These are phyloP conservation scores for Sebastiscus albofasciatus DNA, from an alignment of 2,797 vertebrate species.

Conservation along the genomic window DNA sequence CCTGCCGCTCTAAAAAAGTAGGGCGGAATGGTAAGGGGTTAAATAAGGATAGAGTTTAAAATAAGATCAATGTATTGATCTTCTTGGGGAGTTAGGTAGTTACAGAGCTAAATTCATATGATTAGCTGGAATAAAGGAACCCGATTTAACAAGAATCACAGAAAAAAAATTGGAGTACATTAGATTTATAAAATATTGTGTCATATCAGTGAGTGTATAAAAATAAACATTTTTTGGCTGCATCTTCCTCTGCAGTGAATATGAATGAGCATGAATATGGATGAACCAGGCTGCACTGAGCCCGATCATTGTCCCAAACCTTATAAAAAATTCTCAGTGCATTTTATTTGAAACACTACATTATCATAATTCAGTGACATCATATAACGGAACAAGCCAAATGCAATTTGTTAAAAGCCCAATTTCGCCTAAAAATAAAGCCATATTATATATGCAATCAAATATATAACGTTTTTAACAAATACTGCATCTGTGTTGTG, in stretches of 20 bases:
- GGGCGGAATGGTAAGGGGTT: neutral
- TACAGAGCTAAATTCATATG: no score
- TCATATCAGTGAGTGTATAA: neutral
- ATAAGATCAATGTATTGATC: neutral
- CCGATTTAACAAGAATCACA: neutral
- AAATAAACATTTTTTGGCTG: neutral
- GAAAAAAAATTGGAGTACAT: neutral
- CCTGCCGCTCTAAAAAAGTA: no score
- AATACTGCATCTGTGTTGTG: neutral
- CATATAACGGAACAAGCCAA: neutral
- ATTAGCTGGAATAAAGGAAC: no score
- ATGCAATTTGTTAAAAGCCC: neutral
- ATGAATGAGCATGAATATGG: slow-evolving; percentile 18
- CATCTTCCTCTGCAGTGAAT: slow-evolving; percentile 13
- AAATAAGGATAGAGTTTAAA: neutral
- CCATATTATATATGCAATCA: neutral
- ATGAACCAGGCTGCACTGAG: slow-evolving; percentile 8
- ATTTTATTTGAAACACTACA: neutral
- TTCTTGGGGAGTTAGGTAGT: neutral
- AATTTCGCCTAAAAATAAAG: neutral
- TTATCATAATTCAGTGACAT: neutral
- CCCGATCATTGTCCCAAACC: neutral
- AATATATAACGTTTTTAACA: neutral
- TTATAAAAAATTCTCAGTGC: neutral
- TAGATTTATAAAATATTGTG: neutral